phyloP scores from a whole-genome alignment of 2,888 invertebrate genomes.

The Mimumesa dahlbomi region DNA sequence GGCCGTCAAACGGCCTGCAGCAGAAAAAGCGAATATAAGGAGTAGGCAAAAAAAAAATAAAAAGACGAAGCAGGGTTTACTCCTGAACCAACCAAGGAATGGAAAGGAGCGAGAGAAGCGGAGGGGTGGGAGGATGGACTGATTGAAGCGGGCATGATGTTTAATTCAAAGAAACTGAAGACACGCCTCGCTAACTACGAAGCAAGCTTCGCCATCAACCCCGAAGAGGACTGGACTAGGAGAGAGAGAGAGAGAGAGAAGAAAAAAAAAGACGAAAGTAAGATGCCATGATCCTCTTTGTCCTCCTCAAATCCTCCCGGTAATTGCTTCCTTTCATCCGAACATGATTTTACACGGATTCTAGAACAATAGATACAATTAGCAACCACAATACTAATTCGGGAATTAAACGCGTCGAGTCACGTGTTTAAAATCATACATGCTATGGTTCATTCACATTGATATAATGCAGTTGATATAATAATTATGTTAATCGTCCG shows the following conservation, averaged over 20 bases:
- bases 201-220: slow-evolving; percentile 60
- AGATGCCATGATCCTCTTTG: slow-evolving; percentile 53
- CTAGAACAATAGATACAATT: slow-evolving; percentile 13
- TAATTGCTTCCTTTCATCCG: slow-evolving; percentile 63
- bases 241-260: slow-evolving; percentile 14
- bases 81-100: slow-evolving; percentile 35
- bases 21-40: slow-evolving; percentile 13
- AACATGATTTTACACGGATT: slow-evolving; percentile 37
- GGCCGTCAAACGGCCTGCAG: slow-evolving; percentile 20
- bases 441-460: no score
- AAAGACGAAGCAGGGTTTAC: slow-evolving; percentile 35
- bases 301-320: slow-evolving; percentile 56
- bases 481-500: not conserved
- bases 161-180: slow-evolving; percentile 77
- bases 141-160: slow-evolving; percentile 74
- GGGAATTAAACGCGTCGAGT: slow-evolving; percentile 7
- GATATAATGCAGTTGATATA: not conserved
- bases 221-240: slow-evolving; percentile 47
- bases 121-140: slow-evolving; percentile 59
- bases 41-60: slow-evolving; percentile 22
- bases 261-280: slow-evolving; percentile 1
- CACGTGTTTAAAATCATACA: not conserved
- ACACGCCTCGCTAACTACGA: slow-evolving; percentile 73
- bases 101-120: slow-evolving; percentile 29
- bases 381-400: not conserved